Percentiles rank a stretch among this genome's conserved stretches.
Evolutionary conservation across 2,888 invertebrate genomes (phyloP).

Genomic region (Xylota sylvarum): DNA sequence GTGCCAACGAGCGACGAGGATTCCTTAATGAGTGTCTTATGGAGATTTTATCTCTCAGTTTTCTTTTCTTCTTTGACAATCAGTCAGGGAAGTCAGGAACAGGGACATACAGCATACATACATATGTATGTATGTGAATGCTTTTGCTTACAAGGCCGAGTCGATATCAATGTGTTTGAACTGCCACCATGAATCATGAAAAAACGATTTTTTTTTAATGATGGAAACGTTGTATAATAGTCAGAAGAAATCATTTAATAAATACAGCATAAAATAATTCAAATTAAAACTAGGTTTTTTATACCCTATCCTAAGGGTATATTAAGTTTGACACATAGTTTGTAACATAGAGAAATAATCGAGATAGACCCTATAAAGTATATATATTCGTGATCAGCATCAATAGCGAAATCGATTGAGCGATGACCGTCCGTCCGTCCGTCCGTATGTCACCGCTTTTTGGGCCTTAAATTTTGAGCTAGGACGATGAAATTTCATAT

Average conservation of each 20-base stretch:
- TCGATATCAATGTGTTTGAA: background rate
- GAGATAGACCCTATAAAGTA: no score
- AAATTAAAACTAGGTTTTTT: background rate
- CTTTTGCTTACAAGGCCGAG: background rate
- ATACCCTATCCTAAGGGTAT: no score
- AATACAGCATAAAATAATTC: background rate
- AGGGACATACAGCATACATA: no score
- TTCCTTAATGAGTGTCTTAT: constrained; percentile 1
- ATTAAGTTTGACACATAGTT: no score
- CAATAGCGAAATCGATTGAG: no score
- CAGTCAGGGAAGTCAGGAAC: background rate
- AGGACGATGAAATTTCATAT: no score
- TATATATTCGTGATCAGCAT: no score
- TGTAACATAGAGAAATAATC: no score
- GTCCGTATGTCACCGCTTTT: no score
- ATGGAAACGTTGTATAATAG: background rate
- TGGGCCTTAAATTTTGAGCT: no score
- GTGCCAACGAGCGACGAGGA: constrained; percentile 6
- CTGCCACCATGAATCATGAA: constrained; percentile 4
- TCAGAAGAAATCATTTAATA: background rate
- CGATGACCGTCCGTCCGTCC: no score
- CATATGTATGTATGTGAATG: background rate
- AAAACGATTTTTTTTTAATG: background rate
- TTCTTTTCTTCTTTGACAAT: background rate
- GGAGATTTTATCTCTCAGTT: constrained; percentile 6